phyloP scores from a whole-genome alignment of 1,140 invertebrate species.

The Orius insidiosus region DNA sequence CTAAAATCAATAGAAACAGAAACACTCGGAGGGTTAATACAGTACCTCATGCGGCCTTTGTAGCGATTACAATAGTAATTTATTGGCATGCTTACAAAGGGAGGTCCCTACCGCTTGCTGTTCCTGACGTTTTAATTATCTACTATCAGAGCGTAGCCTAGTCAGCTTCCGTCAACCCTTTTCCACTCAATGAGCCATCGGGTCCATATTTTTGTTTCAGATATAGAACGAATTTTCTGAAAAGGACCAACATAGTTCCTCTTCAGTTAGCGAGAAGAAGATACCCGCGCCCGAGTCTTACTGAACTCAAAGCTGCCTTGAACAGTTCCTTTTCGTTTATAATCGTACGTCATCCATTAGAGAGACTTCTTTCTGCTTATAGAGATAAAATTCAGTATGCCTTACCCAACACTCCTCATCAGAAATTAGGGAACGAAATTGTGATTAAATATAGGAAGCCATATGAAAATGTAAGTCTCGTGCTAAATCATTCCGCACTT shows the following conservation, averaged over 20 bases:
- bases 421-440: conserved; percentile 57
- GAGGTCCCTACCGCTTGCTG: background rate
- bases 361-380: conserved; percentile 74
- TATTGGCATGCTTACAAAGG: conserved; percentile 3
- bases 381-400: conserved; percentile 73
- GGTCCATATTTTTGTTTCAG: conserved; percentile 23
- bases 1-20: conserved; percentile 1
- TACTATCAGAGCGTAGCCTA: too few relatives aligned
- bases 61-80: background rate
- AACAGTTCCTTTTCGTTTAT: conserved; percentile 55
- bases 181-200: background rate
- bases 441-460: conserved; percentile 45
- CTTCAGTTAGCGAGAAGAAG: conserved; percentile 55
- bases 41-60: background rate
- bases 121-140: conserved; percentile 6
- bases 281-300: conserved; percentile 52
- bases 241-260: conserved; percentile 55
- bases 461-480: conserved; percentile 4
- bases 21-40: background rate
- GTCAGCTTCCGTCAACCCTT: background rate
- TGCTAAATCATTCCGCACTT: too few relatives aligned
- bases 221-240: conserved; percentile 53
- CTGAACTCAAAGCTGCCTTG: conserved; percentile 42
- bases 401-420: conserved; percentile 59
- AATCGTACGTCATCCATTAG: conserved; percentile 77